Conservation (phyloP, 2,113 vertebrate species). For the Trichomycterus rosablanca region DNA sequence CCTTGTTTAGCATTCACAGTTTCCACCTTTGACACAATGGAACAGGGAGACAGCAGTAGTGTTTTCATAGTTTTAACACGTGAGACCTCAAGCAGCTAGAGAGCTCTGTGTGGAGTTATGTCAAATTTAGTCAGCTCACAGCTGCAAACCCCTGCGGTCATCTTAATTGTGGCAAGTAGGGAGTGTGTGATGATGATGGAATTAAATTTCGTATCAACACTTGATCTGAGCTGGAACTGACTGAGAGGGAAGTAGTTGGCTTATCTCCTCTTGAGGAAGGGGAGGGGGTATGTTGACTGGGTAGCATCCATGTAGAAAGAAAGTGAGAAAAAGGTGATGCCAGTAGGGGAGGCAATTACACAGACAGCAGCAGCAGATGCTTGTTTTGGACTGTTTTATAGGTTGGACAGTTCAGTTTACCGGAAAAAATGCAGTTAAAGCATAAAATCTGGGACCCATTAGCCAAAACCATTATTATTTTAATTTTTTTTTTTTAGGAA, state of each 20-base stretch:
- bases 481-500: too few species aligned
- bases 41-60: background rate
- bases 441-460: too few species aligned
- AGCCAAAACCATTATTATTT: too few species aligned
- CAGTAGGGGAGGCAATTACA: background rate
- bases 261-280: constrained; percentile 46
- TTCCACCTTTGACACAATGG: too few species aligned
- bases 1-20: too few species aligned
- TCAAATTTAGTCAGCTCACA: constrained; percentile 39
- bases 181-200: constrained; percentile 45
- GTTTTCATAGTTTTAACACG: constrained; percentile 41
- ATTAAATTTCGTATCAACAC: constrained; percentile 56
- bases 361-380: too few species aligned
- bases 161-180: constrained; percentile 44
- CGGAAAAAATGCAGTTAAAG: too few species aligned
- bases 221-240: constrained; percentile 46
- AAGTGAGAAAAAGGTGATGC: background rate
- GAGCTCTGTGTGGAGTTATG: constrained; percentile 41
- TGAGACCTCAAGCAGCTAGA: constrained; percentile 21
- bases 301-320: constrained; percentile 30
- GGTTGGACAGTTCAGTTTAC: too few species aligned
- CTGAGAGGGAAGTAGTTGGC: constrained; percentile 39
- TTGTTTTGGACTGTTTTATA: too few species aligned
- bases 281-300: constrained; percentile 11
- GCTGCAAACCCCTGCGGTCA: constrained; percentile 15